These are phyloP conservation scores for Salticus scenicus DNA, from an alignment of 2,888 invertebrate species.

Conservation along the genomic window DNA sequence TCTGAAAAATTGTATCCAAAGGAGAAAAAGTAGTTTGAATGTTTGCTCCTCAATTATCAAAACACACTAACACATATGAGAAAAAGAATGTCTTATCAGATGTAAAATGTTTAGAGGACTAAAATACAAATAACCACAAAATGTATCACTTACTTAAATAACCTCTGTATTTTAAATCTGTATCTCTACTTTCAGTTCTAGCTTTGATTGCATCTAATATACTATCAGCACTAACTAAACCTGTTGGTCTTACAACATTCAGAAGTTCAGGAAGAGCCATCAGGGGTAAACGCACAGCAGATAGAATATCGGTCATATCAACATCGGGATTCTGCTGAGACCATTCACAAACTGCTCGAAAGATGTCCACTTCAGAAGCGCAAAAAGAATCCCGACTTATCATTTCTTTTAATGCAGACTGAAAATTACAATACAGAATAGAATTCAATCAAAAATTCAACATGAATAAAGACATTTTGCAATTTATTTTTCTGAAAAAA, in stretches of 20 bases:
- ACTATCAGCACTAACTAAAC: conserved; percentile 89
- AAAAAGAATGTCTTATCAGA: too few species aligned
- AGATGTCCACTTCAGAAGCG: conserved; percentile 96
- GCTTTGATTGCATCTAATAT: conserved; percentile 95
- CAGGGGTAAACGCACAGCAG: conserved; percentile 85
- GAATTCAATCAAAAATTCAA: not conserved
- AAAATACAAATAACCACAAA: too few species aligned
- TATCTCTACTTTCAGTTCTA: conserved; percentile 85
- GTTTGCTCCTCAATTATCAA: too few species aligned
- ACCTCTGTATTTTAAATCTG: conserved; percentile 89
- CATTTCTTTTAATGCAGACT: conserved; percentile 88
- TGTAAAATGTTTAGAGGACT: too few species aligned
- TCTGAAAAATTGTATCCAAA: too few species aligned
- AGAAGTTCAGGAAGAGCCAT: conserved; percentile 92
- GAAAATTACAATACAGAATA: conserved; percentile 34
- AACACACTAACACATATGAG: too few species aligned
- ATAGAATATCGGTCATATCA: conserved; percentile 75
- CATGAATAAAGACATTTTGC: too few species aligned
- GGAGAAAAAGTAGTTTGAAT: too few species aligned
- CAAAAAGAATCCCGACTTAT: conserved; percentile 95
- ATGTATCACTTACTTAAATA: conserved; percentile 69
- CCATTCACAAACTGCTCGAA: conserved; percentile 91
- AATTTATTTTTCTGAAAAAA: too few species aligned
- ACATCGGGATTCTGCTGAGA: conserved; percentile 85
- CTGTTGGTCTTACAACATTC: conserved; percentile 89